Evolutionary conservation across 2,888 invertebrate genomes (phyloP).

Genomic region (Heliconius charithonia): DNA sequence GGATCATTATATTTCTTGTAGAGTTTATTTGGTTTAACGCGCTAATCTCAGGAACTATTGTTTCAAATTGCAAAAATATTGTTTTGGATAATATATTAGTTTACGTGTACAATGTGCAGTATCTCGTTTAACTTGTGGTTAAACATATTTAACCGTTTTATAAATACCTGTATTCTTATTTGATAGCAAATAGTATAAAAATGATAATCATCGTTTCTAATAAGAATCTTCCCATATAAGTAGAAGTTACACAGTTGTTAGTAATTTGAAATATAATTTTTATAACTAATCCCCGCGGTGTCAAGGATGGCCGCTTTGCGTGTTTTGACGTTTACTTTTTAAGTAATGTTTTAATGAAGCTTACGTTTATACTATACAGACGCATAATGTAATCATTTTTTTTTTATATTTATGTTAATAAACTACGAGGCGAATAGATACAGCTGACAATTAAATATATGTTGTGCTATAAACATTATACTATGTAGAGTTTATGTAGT

Average conservation of each 20-base stretch:
- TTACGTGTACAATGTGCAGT: no score
- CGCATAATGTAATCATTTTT: background rate
- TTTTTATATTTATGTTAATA: background rate
- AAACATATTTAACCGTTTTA: no score
- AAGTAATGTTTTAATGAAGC: conserved; percentile 7
- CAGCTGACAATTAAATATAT: no score
- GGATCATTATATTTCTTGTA: no score
- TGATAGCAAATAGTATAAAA: conserved; percentile 4
- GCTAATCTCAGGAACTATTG: no score
- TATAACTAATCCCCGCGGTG: conserved; percentile 45
- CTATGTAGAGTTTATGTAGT: background rate
- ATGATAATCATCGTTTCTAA: conserved; percentile 9
- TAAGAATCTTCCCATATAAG: background rate
- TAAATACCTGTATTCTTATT: no score
- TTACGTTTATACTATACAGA: background rate
- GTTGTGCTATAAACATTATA: background rate
- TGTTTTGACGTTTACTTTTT: conserved; percentile 26
- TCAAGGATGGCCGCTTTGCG: conserved; percentile 44
- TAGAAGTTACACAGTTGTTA: background rate
- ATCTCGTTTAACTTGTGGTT: no score
- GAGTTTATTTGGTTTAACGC: no score
- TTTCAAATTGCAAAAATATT: no score
- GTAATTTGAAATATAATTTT: conserved; percentile 47
- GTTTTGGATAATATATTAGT: no score
- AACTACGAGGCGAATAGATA: background rate